Evolutionary conservation across 2,797 vertebrate species (phyloP).

Genomic region (Channa striata): DNA sequence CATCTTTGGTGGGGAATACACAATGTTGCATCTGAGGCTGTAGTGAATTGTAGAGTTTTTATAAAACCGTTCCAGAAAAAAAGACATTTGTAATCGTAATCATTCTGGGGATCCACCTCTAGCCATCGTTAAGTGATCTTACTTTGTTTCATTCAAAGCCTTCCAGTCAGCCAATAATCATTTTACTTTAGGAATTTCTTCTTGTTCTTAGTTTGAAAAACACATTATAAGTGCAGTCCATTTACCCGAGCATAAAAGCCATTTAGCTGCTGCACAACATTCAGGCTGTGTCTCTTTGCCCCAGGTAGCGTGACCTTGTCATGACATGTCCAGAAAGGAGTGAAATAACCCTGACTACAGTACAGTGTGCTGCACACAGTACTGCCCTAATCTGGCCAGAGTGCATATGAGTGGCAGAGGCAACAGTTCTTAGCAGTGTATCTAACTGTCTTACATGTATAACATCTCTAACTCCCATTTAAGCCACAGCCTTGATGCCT

Average conservation of each 20-base stretch:
- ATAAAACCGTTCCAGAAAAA: no score
- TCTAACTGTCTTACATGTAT: background rate
- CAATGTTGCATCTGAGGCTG: no score
- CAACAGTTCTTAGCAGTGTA: background rate
- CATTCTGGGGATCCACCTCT: no score
- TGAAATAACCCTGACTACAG: background rate
- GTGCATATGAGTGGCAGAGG: background rate
- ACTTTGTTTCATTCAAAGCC: no score
- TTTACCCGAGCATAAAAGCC: background rate
- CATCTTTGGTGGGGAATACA: no score
- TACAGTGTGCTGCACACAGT: background rate
- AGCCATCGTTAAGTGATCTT: no score
- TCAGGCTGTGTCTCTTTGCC: background rate
- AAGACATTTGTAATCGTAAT: no score
- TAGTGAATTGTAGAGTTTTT: no score
- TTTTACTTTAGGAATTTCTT: background rate
- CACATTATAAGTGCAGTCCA: background rate
- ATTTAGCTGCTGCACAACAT: constrained; percentile 1
- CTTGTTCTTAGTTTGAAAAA: constrained; percentile 3
- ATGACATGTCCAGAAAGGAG: background rate
- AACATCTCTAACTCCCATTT: background rate
- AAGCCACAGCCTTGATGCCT: constrained; percentile 4
- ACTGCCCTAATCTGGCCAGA: background rate
- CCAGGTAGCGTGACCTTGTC: background rate
- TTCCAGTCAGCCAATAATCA: no score